These are phyloP conservation scores for Grammatotria lemairii DNA, from an alignment of 2,113 vertebrate species.

Conservation along the genomic window DNA sequence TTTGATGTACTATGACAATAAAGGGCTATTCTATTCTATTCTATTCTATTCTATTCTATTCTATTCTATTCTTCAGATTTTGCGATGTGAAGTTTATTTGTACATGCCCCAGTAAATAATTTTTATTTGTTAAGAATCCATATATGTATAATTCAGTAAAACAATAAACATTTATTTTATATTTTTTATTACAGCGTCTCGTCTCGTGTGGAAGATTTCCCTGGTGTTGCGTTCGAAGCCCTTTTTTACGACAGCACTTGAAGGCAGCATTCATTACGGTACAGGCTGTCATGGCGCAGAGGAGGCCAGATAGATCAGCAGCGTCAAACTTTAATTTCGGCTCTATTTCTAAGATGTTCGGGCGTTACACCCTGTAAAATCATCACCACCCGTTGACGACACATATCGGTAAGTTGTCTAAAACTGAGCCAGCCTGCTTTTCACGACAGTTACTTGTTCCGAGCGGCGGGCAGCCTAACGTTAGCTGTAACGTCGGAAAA, in stretches of 20 bases:
- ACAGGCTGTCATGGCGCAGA: conserved; percentile 56
- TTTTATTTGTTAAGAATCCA: neutral
- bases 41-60: neutral
- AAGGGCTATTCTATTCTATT: neutral
- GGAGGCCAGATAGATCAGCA: neutral
- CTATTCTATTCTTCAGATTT: neutral
- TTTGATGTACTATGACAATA: neutral
- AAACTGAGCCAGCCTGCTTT: neutral
- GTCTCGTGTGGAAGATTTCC: neutral
- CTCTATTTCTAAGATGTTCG: neutral
- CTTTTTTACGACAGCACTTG: neutral
- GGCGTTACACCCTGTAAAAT: neutral
- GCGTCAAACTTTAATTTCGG: conserved; percentile 36
- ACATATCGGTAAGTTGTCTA: conserved; percentile 27
- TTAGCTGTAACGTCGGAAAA: neutral
- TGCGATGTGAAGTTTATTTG: accelerated
- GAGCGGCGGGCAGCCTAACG: neutral
- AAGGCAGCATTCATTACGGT: neutral
- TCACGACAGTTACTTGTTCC: neutral
- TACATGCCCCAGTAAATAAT: neutral
- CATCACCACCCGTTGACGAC: accelerated
- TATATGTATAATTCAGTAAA: neutral
- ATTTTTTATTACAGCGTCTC: neutral
- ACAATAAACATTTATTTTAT: neutral
- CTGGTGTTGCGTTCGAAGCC: accelerated